Percentiles rank a stretch among this genome's conserved stretches.
Evolutionary conservation across 2,888 invertebrate species (phyloP).

Genomic region (Caenorhabditis becei): DNA sequence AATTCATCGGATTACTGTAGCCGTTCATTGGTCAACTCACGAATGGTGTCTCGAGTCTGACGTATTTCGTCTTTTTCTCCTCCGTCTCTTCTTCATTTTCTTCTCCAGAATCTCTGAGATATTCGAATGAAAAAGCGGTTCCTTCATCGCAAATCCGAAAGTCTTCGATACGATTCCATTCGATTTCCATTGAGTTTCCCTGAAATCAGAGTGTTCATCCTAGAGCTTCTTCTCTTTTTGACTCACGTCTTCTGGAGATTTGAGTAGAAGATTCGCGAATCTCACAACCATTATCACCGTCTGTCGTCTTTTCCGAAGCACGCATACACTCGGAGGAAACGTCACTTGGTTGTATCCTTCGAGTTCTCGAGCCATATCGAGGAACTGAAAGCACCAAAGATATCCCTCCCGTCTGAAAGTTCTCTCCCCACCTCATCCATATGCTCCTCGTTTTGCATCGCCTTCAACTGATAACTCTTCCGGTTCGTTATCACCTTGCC

Average conservation of each 20-base stretch:
- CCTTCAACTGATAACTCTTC: constrained; percentile 95
- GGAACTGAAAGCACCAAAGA: constrained; percentile 85
- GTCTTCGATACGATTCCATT: constrained; percentile 50
- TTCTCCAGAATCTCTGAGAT: constrained; percentile 85
- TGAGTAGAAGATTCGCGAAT: constrained; percentile 37
- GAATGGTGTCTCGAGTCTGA: constrained; percentile 54
- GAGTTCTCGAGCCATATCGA: constrained; percentile 89
- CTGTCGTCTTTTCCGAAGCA: constrained; percentile 33
- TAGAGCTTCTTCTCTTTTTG: not conserved
- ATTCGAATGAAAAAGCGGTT: constrained; percentile 92
- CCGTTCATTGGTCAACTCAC: constrained; percentile 30
- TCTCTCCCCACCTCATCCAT: constrained; percentile 86
- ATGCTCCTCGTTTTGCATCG: constrained; percentile 92
- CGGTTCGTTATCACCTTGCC: constrained; percentile 80
- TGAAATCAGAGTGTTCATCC: constrained; percentile 3
- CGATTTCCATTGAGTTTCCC: constrained; percentile 49
- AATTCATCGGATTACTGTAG: constrained; percentile 74
- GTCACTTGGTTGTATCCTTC: constrained; percentile 95
- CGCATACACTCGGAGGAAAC: constrained; percentile 90
- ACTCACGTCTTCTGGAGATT: constrained; percentile 49
- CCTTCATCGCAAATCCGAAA: constrained; percentile 89
- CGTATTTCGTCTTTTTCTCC: constrained; percentile 30
- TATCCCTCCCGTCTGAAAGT: not conserved
- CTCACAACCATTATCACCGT: constrained; percentile 47
- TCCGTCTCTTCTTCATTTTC: constrained; percentile 85